Percentiles rank a stretch among this genome's conserved stretches.
Conservation (phyloP, 2,797 vertebrate species). For the Siniperca undulata region DNA sequence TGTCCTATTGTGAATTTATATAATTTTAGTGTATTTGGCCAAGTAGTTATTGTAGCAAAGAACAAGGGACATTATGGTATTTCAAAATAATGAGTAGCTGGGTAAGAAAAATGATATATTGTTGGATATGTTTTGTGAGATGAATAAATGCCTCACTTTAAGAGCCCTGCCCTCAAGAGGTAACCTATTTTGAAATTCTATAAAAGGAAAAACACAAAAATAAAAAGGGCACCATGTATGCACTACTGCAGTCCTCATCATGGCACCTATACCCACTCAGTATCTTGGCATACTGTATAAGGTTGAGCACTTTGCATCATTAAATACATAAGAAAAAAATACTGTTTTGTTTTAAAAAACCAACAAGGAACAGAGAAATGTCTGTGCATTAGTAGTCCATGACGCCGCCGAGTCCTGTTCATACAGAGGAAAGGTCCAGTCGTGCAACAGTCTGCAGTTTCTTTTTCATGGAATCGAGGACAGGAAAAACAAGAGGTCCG, state of each 20-base stretch:
- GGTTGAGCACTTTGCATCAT: conserved; percentile 19
- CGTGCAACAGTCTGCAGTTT: neutral
- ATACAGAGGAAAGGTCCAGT: conserved; percentile 11
- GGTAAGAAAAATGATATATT: neutral
- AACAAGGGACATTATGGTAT: neutral
- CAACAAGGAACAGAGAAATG: conserved; percentile 40
- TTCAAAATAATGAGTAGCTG: neutral
- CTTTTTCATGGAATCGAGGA: neutral
- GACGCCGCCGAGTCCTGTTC: conserved; percentile 20
- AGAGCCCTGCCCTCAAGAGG: conserved; percentile 6
- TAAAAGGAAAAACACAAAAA: conserved; percentile 29
- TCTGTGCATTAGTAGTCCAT: conserved; percentile 21
- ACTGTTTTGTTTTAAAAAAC: conserved; percentile 47
- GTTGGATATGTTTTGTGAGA: neutral
- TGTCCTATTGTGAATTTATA: neutral
- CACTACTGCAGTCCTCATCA: neutral
- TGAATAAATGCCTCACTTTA: conserved; percentile 7
- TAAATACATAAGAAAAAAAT: conserved; percentile 41
- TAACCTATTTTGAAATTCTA: conserved; percentile 49
- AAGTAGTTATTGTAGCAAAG: neutral
- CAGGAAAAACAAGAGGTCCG: neutral
- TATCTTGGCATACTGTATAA: neutral
- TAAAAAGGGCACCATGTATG: conserved; percentile 34
- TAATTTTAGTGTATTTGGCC: neutral
- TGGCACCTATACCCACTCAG: neutral